A percentile compares a stretch with the other conserved stretches of the same genome.
phyloP scores from a whole-genome alignment of 1,140 invertebrate genomes.

The Lutraria rhynchaena region DNA sequence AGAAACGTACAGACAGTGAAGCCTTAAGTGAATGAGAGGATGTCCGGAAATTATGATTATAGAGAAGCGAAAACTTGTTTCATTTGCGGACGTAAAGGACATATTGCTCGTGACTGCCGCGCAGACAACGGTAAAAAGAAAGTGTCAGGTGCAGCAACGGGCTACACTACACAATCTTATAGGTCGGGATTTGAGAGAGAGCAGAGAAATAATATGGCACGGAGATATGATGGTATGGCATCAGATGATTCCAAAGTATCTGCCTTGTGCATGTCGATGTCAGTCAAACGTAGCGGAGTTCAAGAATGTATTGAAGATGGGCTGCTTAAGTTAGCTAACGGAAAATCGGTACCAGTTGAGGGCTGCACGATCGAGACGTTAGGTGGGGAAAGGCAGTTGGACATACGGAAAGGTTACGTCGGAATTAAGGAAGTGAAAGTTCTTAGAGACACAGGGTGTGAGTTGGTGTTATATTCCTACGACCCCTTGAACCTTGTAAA shows the following conservation, averaged over 20 bases:
- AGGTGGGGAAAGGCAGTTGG: slow-evolving; percentile 1
- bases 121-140: neutral
- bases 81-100: neutral
- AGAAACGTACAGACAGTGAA: no score
- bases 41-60: no score
- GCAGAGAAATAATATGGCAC: no score
- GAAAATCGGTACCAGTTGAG: neutral
- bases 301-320: neutral
- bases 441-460: no score
- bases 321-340: neutral
- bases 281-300: neutral
- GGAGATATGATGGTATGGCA: no score
- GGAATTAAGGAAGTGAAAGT: no score
- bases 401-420: neutral
- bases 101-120: slow-evolving; percentile 15
- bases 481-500: no score
- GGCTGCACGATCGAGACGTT: slow-evolving; percentile 1
- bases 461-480: no score
- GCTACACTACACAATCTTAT: no score
- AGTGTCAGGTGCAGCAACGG: neutral
- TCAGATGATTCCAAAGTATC: neutral
- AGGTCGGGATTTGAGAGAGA: no score
- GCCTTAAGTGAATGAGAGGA: no score
- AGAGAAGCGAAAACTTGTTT: slow-evolving; percentile 1
- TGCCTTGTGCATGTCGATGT: neutral